Conservation (phyloP, 2,888 invertebrate species). For the Plebejus melissa region DNA sequence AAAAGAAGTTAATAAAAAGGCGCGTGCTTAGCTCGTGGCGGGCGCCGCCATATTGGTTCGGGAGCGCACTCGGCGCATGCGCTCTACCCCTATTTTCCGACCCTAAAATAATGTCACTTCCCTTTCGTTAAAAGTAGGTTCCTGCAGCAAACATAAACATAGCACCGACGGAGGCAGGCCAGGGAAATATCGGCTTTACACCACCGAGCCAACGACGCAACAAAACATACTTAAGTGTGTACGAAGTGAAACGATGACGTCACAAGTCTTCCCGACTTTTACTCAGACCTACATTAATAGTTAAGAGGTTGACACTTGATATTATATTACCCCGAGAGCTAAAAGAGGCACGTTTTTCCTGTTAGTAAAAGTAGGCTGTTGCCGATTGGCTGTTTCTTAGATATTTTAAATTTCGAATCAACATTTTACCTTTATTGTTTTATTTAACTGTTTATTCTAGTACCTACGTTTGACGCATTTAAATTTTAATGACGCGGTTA, state of each 20-base stretch:
- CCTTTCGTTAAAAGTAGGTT: constrained; percentile 26
- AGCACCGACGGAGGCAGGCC: not conserved
- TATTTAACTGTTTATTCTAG: not conserved
- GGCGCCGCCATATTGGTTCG: constrained; percentile 72
- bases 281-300: constrained; percentile 43
- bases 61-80: constrained; percentile 66
- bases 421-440: not conserved
- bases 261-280: constrained; percentile 33
- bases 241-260: constrained; percentile 26
- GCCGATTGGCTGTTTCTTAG: not conserved
- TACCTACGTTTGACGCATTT: not conserved
- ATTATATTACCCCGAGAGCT: not conserved
- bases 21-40: constrained; percentile 71
- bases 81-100: constrained; percentile 52
- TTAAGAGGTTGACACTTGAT: constrained; percentile 27
- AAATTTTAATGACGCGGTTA: not conserved
- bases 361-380: not conserved
- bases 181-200: constrained; percentile 11
- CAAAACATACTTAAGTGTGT: not conserved
- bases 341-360: not conserved
- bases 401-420: not conserved
- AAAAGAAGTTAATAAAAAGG: constrained; percentile 50
- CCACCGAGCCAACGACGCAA: not conserved
- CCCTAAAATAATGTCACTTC: constrained; percentile 47
- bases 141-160: constrained; percentile 21